A percentile compares a stretch with the other conserved stretches of the same genome.
Evolutionary conservation across 2,888 invertebrate genomes (phyloP).

Genomic region (Cryptus armator): DNA sequence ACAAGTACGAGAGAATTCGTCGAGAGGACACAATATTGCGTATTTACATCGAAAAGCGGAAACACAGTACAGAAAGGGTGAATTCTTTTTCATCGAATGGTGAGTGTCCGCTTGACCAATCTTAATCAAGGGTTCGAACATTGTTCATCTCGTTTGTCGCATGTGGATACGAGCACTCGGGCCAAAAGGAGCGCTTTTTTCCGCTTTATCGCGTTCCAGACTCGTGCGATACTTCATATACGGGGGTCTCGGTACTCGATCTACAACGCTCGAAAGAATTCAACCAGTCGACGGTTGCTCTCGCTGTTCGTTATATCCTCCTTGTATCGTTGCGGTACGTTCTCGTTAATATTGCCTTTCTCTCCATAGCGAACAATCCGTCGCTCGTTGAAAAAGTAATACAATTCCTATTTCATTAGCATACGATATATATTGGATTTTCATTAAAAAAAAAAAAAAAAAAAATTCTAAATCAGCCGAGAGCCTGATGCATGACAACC

Average conservation of each 20-base stretch:
- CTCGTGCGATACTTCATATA: conserved; percentile 22
- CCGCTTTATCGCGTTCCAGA: conserved; percentile 28
- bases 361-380: conserved; percentile 5
- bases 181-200: conserved; percentile 1
- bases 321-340: conserved; percentile 6
- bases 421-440: background rate
- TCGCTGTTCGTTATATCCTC: conserved; percentile 42
- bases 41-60: conserved; percentile 50
- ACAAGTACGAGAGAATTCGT: conserved; percentile 2
- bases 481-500: conserved; percentile 56
- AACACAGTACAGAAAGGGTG: conserved; percentile 47
- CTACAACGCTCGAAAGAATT: conserved; percentile 43
- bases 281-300: conserved; percentile 49
- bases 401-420: background rate
- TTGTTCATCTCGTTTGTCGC: conserved; percentile 78
- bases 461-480: background rate
- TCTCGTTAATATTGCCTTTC: conserved; percentile 55
- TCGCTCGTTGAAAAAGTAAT: conserved; percentile 32
- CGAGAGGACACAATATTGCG: conserved; percentile 27
- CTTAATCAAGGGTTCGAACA: conserved; percentile 82
- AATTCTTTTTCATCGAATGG: conserved; percentile 77
- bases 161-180: background rate
- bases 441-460: background rate
- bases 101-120: conserved; percentile 78
- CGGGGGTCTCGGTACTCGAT: conserved; percentile 23